Conservation (phyloP, 1,140 invertebrate species). For the Drosophila truncata region DNA sequence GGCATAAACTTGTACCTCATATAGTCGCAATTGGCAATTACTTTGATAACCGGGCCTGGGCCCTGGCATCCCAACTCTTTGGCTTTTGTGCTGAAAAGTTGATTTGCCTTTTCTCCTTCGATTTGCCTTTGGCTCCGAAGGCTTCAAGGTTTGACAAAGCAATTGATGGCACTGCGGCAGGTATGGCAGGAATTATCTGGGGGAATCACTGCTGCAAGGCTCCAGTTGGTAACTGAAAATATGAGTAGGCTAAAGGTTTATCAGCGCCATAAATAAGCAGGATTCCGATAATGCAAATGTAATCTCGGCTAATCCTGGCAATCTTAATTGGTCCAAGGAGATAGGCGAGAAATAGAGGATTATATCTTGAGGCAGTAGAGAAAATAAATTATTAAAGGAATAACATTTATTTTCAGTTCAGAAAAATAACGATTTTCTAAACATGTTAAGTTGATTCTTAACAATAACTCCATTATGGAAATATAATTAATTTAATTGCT, state of each 20-base stretch:
- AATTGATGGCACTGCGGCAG: constrained; percentile 69
- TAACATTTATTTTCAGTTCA: not conserved
- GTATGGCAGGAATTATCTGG: constrained; percentile 7
- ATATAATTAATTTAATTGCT: not conserved
- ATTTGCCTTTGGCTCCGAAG: constrained; percentile 48
- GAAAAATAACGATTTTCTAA: not conserved
- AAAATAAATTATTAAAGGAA: not conserved
- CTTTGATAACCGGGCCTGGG: constrained; percentile 71
- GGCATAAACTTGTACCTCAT: constrained; percentile 49
- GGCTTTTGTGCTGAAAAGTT: constrained; percentile 63
- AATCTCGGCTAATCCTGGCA: constrained; percentile 44
- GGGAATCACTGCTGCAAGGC: not conserved
- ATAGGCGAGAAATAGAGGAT: not conserved
- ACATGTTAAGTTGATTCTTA: no score
- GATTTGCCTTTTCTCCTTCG: constrained; percentile 46
- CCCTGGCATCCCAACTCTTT: constrained; percentile 18
- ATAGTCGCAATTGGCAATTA: constrained; percentile 59
- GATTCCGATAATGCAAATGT: constrained; percentile 44
- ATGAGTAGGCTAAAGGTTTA: constrained; percentile 58
- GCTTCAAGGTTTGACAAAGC: constrained; percentile 73
- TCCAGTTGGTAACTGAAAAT: constrained; percentile 26
- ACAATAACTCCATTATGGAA: no score
- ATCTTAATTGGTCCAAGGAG: constrained; percentile 45
- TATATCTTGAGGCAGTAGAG: constrained; percentile 10
- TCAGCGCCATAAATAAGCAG: constrained; percentile 46